phyloP scores from a whole-genome alignment of 2,113 vertebrate genomes.

The Callocephalon fimbriatum region DNA sequence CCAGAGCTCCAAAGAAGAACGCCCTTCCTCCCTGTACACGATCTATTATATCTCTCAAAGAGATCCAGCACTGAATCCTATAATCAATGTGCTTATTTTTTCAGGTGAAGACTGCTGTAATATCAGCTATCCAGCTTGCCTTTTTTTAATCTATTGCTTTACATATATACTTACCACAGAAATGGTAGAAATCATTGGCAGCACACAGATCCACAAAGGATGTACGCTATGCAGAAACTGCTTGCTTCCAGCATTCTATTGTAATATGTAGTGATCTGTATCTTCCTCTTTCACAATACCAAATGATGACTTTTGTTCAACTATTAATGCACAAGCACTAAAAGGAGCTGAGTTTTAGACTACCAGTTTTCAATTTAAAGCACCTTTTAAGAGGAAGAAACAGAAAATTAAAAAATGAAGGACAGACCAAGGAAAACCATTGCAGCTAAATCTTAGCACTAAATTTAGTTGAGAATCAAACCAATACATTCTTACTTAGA shows the following conservation, averaged over 20 bases:
- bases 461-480: background rate
- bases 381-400: background rate
- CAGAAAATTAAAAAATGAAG: background rate
- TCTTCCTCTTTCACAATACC: background rate
- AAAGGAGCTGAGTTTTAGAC: background rate
- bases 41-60: background rate
- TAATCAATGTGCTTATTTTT: background rate
- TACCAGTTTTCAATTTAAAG: background rate
- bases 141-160: background rate
- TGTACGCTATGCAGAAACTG: background rate
- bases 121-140: background rate
- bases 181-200: background rate
- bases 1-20: background rate
- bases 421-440: background rate
- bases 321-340: background rate
- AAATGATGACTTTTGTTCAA: background rate
- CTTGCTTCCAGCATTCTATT: fast-evolving
- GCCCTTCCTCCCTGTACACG: background rate
- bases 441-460: background rate
- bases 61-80: background rate
- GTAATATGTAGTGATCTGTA: background rate
- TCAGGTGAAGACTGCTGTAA: background rate
- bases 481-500: background rate
- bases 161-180: background rate
- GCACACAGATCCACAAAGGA: background rate